These are phyloP conservation scores for Pseudobourletiella spinata DNA, from an alignment of 1,140 invertebrate species.

Conservation along the genomic window DNA sequence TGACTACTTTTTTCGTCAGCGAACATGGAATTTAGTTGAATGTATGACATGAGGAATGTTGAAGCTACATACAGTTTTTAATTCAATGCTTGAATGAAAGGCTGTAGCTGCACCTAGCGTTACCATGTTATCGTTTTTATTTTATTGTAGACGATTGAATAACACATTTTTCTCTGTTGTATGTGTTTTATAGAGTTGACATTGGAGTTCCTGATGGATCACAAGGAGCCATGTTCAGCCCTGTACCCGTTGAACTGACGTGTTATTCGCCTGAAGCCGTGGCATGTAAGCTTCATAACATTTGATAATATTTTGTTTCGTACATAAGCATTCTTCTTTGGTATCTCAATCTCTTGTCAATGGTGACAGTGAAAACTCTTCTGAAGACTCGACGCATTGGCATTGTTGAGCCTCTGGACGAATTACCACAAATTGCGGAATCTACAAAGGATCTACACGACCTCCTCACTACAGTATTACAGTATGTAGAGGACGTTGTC, in stretches of 20 bases:
- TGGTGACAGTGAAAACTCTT: slow-evolving; percentile 52
- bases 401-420: slow-evolving; percentile 65
- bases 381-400: slow-evolving; percentile 44
- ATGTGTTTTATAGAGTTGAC: slow-evolving; percentile 46
- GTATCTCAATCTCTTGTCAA: no score
- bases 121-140: no score
- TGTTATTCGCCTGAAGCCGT: slow-evolving; percentile 83
- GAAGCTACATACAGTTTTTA: no score
- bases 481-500: slow-evolving; percentile 81
- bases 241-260: slow-evolving; percentile 70
- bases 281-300: slow-evolving; percentile 44
- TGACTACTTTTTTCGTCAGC: no score
- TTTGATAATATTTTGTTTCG: no score
- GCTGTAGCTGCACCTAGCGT: no score
- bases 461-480: slow-evolving; percentile 68
- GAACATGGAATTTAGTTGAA: no score
- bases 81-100: no score
- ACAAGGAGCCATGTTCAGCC: slow-evolving; percentile 92
- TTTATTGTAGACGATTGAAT: no score
- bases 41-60: no score
- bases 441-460: slow-evolving; percentile 64
- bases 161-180: no score
- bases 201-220: slow-evolving; percentile 82
- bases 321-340: no score
- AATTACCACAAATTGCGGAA: slow-evolving; percentile 76